Evolutionary conservation across 2,888 invertebrate species (phyloP).

Genomic region (Eucriotettix oculatus): DNA sequence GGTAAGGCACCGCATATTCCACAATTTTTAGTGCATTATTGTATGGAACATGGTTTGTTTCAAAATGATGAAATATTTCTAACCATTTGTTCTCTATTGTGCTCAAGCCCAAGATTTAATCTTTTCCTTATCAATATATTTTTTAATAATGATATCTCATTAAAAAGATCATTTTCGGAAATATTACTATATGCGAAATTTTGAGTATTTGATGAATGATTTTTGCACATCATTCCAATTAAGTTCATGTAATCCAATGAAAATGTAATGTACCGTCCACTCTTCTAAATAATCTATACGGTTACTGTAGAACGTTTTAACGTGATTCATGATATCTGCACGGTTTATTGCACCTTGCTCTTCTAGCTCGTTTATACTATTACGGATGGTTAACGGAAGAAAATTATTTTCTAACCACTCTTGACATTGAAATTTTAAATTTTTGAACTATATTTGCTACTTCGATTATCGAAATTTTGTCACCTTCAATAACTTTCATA

Average conservation of each 20-base stretch:
- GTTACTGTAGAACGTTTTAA: not conserved
- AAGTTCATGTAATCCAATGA: not conserved
- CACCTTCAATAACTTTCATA: not conserved
- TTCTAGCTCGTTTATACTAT: too few relatives aligned
- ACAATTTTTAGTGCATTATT: not conserved
- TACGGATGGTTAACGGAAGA: not conserved
- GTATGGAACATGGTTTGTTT: not conserved
- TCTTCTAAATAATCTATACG: not conserved
- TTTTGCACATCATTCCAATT: not conserved
- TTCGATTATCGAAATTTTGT: not conserved
- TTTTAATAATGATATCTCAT: not conserved
- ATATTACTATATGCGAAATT: not conserved
- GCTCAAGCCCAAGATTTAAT: not conserved
- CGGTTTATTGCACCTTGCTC: not conserved
- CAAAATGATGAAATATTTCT: not conserved
- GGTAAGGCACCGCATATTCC: not conserved
- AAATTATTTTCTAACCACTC: not conserved
- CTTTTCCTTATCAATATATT: not conserved
- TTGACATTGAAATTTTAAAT: not conserved
- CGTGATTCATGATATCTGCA: not conserved
- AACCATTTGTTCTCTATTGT: not conserved
- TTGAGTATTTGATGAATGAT: not conserved
- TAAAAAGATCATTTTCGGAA: not conserved
- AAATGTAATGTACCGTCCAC: not conserved
- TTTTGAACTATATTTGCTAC: not conserved